Conservation (phyloP, 2,797 vertebrate species). For the Pipistrellus pygmaeus region DNA sequence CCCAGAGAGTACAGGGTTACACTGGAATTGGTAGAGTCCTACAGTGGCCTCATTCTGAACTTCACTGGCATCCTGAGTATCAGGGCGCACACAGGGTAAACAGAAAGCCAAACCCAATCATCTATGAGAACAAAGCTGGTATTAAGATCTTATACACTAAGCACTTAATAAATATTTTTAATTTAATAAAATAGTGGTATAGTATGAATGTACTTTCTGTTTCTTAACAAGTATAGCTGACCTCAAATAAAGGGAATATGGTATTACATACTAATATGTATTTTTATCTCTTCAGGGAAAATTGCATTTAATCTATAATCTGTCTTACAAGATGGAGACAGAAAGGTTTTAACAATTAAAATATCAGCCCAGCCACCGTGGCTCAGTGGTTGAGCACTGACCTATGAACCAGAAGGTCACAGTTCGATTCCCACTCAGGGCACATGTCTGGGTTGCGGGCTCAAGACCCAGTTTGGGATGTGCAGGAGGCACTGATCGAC, state of each 20-base stretch:
- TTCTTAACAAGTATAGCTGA: not conserved
- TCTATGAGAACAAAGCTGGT: not conserved
- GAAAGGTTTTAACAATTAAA: not conserved
- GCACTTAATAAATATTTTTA: not conserved
- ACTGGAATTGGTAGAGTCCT: not conserved
- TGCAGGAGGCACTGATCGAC: too few relatives aligned
- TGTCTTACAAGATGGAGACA: not conserved
- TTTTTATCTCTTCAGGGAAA: not conserved
- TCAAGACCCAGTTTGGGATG: too few relatives aligned
- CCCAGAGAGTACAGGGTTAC: not conserved
- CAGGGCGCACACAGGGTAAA: not conserved
- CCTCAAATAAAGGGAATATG: not conserved
- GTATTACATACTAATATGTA: not conserved
- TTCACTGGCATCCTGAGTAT: not conserved
- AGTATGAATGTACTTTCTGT: not conserved
- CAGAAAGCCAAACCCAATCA: constrained; percentile 2
- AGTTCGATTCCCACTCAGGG: too few relatives aligned
- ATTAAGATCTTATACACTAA: not conserved
- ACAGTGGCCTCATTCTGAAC: not conserved
- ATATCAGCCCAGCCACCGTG: too few relatives aligned
- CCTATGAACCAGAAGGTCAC: too few relatives aligned
- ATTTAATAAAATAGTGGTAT: not conserved
- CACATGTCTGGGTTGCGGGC: too few relatives aligned
- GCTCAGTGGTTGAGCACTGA: too few relatives aligned
- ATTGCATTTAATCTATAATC: not conserved